Conservation (phyloP, 2,113 vertebrate species). For the Bettongia penicillata region DNA sequence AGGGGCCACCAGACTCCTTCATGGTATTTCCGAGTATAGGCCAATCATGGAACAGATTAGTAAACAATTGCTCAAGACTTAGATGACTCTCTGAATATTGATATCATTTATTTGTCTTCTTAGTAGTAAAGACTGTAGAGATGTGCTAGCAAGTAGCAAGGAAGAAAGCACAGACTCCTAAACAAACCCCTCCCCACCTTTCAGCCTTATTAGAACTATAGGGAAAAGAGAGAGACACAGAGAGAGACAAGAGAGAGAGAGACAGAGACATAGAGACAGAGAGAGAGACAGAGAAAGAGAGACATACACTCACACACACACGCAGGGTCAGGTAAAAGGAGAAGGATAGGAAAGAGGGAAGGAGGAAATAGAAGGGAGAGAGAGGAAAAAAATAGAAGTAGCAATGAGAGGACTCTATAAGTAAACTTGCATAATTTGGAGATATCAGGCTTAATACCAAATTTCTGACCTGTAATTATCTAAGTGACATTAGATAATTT, state of each 20-base stretch:
- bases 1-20: background rate
- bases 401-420: background rate
- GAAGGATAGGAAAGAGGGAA: background rate
- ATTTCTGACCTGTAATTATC: background rate
- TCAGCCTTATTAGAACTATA: no score
- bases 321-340: background rate
- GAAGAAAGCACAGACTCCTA: background rate
- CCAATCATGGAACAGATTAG: background rate
- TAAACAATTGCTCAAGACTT: background rate
- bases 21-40: background rate
- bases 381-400: background rate
- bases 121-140: background rate
- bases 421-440: constrained; percentile 25
- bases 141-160: constrained; percentile 36
- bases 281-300: no score
- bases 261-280: no score
- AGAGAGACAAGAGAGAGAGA: no score
- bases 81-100: background rate
- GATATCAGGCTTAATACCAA: background rate
- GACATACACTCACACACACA: no score
- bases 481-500: background rate
- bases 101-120: background rate
- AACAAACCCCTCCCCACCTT: background rate
- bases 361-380: no score
- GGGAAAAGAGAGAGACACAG: no score